Conservation (phyloP, 2,113 vertebrate species). For the Ramphastos sulfuratus region DNA sequence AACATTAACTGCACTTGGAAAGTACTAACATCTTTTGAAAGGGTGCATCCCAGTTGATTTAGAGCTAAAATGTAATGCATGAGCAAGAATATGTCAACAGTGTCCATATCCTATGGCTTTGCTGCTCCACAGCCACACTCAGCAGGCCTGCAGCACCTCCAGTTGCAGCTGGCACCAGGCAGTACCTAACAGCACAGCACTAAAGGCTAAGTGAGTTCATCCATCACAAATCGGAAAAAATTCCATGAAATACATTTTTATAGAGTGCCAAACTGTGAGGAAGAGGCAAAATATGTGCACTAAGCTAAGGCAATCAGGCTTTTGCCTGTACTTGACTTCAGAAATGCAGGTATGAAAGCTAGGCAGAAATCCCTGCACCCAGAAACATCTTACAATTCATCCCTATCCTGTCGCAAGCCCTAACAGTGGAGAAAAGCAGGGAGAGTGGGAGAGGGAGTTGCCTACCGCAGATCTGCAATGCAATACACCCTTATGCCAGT, state of each 20-base stretch:
- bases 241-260: not conserved
- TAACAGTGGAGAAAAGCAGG: not conserved
- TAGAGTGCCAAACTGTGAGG: not conserved
- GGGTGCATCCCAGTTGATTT: not conserved
- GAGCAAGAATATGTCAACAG: not conserved
- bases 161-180: not conserved
- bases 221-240: not conserved
- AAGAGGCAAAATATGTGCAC: not conserved
- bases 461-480: not conserved
- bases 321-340: not conserved
- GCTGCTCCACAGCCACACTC: not conserved
- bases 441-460: not conserved
- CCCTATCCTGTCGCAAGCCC: not conserved
- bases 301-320: not conserved
- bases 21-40: not conserved
- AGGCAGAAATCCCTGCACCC: not conserved
- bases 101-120: not conserved
- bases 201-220: not conserved
- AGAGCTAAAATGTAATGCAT: not conserved
- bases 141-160: not conserved
- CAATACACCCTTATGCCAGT: accelerated
- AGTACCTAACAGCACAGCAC: not conserved
- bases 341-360: not conserved
- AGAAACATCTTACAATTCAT: not conserved
- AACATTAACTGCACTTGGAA: not conserved